These are phyloP conservation scores for Lymantria dispar DNA, from an alignment of 2,888 invertebrate genomes.

Conservation along the genomic window DNA sequence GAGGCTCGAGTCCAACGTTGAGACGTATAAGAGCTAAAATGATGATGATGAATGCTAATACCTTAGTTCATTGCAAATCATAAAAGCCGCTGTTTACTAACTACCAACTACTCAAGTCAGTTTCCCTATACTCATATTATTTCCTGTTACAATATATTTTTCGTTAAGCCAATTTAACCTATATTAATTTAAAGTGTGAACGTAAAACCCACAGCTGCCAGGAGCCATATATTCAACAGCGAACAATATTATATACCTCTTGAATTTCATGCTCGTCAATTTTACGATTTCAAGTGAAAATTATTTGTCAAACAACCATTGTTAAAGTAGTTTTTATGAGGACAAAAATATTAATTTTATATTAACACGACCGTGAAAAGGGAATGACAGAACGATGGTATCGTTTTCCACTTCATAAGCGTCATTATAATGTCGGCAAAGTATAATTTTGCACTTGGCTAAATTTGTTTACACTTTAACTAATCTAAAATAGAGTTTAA, in stretches of 20 bases:
- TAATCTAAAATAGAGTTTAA: constrained; percentile 20
- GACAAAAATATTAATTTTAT: constrained; percentile 74
- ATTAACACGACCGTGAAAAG: constrained; percentile 72
- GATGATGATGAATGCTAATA: no score
- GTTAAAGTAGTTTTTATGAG: constrained; percentile 37
- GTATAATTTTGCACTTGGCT: constrained; percentile 8
- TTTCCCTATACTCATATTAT: no score
- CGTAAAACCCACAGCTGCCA: constrained; percentile 2
- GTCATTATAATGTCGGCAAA: constrained; percentile 56
- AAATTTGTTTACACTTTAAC: constrained; percentile 12
- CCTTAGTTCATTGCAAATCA: no score
- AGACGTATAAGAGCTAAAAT: no score
- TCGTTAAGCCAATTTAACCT: no score
- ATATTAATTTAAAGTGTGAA: no score
- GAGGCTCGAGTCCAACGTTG: no score
- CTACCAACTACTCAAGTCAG: no score
- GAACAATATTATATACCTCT: constrained; percentile 22
- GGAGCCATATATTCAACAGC: constrained; percentile 4
- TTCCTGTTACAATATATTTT: no score
- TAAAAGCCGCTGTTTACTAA: no score
- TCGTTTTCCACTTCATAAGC: constrained; percentile 78
- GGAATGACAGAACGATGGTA: constrained; percentile 73
- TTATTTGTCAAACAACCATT: constrained; percentile 49
- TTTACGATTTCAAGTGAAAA: constrained; percentile 49
- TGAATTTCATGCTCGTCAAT: constrained; percentile 48